Conservation (phyloP, 2,113 vertebrate species). For the Gobiocypris rarus region DNA sequence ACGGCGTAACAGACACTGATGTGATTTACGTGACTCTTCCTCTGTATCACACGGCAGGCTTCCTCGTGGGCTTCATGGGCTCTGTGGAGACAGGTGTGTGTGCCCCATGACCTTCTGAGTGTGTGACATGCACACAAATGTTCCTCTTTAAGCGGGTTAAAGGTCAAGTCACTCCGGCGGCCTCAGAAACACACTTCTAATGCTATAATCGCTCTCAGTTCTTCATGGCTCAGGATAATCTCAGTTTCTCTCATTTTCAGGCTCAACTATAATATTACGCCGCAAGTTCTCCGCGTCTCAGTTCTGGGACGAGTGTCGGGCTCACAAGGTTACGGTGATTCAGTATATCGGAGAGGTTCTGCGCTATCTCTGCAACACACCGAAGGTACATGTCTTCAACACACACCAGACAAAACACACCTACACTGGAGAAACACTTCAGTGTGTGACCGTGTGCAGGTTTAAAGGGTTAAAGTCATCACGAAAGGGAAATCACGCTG, state of each 20-base stretch:
- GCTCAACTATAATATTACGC: conserved; percentile 81
- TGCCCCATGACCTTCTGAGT: background rate
- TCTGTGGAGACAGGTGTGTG: conserved; percentile 46
- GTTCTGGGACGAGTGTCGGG: conserved; percentile 91
- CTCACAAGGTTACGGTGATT: conserved; percentile 81
- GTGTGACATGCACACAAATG: background rate
- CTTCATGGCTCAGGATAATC: background rate
- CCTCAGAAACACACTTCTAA: background rate
- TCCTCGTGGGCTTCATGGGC: conserved; percentile 81
- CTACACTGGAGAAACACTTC: background rate
- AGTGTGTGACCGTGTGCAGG: background rate
- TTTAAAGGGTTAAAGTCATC: too few relatives aligned
- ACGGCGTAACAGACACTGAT: conserved; percentile 70
- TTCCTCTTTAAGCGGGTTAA: background rate
- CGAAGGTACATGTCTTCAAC: conserved; percentile 72
- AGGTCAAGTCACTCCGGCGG: background rate
- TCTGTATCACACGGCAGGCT: conserved; percentile 84
- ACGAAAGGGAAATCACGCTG: too few relatives aligned
- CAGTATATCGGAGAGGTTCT: conserved; percentile 91
- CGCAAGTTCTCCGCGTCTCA: conserved; percentile 88
- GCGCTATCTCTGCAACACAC: conserved; percentile 83
- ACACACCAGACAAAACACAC: background rate
- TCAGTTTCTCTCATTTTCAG: conserved; percentile 61
- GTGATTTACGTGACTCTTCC: conserved; percentile 80
- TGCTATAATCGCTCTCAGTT: background rate